Conservation (phyloP, 92 coral and sea anemone genomes). For the Blastomussa wellsi region DNA sequence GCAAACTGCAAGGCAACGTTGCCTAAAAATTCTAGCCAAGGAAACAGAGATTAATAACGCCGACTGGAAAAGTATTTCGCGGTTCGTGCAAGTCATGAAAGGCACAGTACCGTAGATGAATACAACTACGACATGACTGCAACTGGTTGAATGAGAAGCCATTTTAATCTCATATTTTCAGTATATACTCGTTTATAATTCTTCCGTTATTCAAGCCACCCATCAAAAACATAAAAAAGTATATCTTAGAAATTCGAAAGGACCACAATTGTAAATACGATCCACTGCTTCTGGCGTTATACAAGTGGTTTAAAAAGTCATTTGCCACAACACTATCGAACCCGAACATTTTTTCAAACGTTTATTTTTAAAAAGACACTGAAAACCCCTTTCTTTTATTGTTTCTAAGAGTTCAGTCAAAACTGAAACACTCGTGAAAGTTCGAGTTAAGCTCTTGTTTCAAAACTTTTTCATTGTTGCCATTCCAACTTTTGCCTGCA, state of each 20-base stretch:
- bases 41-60: background rate
- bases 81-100: background rate
- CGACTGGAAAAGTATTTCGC: background rate
- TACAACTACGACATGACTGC: background rate
- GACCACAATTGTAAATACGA: background rate
- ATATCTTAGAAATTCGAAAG: constrained; percentile 9
- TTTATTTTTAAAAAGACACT: background rate
- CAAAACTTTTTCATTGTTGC: background rate
- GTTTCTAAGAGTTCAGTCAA: too few relatives aligned
- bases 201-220: background rate
- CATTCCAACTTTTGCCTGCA: background rate
- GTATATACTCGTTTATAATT: background rate
- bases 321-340: background rate
- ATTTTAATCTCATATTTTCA: background rate
- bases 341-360: background rate
- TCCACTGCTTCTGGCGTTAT: background rate
- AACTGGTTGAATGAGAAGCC: background rate
- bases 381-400: too few relatives aligned
- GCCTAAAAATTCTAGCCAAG: background rate
- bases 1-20: background rate
- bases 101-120: background rate
- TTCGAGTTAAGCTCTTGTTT: background rate
- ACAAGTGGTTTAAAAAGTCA: background rate
- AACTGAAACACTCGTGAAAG: background rate
- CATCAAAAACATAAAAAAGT: background rate